Percentiles rank a stretch among this genome's conserved stretches.
phyloP scores from a whole-genome alignment of 2,113 vertebrate genomes.

The Neolamprologus longior region DNA sequence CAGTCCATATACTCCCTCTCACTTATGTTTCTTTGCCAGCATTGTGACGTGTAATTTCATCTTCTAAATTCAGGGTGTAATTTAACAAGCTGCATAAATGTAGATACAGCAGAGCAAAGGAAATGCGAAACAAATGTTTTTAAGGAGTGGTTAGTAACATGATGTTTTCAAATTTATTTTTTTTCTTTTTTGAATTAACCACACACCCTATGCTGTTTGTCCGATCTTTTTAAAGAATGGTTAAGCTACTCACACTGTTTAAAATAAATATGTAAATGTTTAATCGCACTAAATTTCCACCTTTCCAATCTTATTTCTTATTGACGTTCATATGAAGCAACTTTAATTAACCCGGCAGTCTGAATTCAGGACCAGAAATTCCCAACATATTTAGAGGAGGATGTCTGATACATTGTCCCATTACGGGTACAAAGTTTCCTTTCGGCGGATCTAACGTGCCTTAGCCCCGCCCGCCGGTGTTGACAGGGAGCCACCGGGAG shows the following conservation, averaged over 20 bases:
- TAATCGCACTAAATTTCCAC: neutral
- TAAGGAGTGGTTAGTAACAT: neutral
- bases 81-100: neutral
- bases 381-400: rapidly evolving
- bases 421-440: no score
- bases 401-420: neutral
- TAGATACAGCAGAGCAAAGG: neutral
- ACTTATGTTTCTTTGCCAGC: neutral
- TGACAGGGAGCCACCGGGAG: neutral
- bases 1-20: neutral
- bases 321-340: neutral
- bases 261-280: neutral
- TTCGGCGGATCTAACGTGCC: rapidly evolving
- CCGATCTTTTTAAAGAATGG: neutral
- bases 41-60: neutral
- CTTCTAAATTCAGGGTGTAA: neutral
- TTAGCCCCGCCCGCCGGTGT: conserved; percentile 12
- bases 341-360: neutral
- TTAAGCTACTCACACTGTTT: neutral
- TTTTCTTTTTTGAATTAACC: neutral
- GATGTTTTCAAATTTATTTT: neutral
- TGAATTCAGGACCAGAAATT: neutral
- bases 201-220: neutral
- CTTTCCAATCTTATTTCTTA: neutral
- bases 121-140: neutral